These are phyloP conservation scores for Andrena camellia DNA, from an alignment of 2,888 invertebrate genomes.

Conservation along the genomic window DNA sequence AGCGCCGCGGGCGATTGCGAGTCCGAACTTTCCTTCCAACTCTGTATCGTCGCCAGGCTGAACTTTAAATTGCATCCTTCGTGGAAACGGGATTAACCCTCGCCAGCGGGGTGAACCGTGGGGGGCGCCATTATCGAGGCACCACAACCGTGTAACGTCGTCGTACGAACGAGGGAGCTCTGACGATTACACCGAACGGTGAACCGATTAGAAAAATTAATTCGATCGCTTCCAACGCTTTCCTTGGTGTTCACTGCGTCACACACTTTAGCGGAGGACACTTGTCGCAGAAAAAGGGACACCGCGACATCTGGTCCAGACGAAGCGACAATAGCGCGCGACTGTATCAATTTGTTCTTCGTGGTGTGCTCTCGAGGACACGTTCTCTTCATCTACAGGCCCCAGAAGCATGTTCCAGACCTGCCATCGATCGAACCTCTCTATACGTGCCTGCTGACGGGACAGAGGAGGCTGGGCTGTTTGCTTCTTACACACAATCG, in stretches of 20 bases:
- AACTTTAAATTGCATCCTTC: slow-evolving; percentile 56
- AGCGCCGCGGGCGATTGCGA: slow-evolving; percentile 64
- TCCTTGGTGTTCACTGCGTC: too few species aligned
- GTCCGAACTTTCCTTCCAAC: slow-evolving; percentile 66
- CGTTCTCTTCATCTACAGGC: not conserved
- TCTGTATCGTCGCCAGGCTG: slow-evolving; percentile 31
- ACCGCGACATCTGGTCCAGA: not conserved
- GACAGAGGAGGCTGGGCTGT: too few species aligned
- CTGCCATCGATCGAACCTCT: not conserved
- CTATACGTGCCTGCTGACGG: not conserved
- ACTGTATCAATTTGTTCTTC: not conserved
- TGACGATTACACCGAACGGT: too few species aligned
- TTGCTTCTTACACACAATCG: not conserved
- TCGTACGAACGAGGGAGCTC: not conserved
- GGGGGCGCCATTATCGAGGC: slow-evolving; percentile 12
- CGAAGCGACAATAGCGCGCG: not conserved
- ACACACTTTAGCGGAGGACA: too few species aligned
- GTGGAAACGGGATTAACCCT: slow-evolving; percentile 13
- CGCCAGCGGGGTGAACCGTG: slow-evolving; percentile 6
- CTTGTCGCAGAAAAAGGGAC: not conserved
- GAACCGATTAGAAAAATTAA: too few species aligned
- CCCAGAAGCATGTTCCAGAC: not conserved
- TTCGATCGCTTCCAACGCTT: too few species aligned
- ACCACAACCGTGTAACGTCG: not conserved
- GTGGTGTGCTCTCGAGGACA: not conserved